Base-by-base conservation (phyloP, 2,113 vertebrate species). In the Haemorhous mexicanus region DNA sequence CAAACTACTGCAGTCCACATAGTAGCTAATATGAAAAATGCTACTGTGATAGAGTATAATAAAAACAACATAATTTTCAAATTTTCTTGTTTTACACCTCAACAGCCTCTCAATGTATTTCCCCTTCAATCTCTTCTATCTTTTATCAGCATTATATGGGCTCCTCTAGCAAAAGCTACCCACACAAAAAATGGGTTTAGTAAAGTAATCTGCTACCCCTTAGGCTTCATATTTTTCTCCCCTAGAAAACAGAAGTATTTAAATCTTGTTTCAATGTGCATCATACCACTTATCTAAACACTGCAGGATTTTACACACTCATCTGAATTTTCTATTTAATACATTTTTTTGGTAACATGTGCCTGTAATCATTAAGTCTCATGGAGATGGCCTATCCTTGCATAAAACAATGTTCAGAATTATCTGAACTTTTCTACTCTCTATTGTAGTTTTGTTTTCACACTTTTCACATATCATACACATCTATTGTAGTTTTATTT, bases 151-250 rank as follows among this genome's bases (percentile, higher is more conserved):
- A 52, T 49, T 64, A 62, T 1, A 30, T 41, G 9, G 19, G 21
- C 16, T 74, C 18, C 19, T 73, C 55, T 87, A 39, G n/a, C 80
- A 81, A 70, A 52, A 68, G 39, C 46, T 35, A 53, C 0, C 2
- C 5, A 19, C 7, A 69, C 8, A 43, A 89, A 84, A 84, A 47
- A 50, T 10, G 35, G 10, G 21, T 64, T 90, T 68, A 79, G 56
- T 22, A 44, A 87, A 78, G 27, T 47, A 52, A 83, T 49, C 33
- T 80, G 37, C 47, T 58, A 61, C 4, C 14, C 10, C 26, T 66
- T 28, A n/a, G 26, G 73, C 16, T 30, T 35, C 3, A 18, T 16
- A 37, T 52, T 30, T 10, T 6, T 10, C 41, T 4, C 1, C 1
- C 37, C 23, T n/a, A 52, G 21, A 53, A 87, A 89, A 28, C 21